Percentiles rank a stretch among this genome's conserved stretches.
phyloP scores from a whole-genome alignment of 2,113 vertebrate genomes.

The Epinephelus cyanopodus region DNA sequence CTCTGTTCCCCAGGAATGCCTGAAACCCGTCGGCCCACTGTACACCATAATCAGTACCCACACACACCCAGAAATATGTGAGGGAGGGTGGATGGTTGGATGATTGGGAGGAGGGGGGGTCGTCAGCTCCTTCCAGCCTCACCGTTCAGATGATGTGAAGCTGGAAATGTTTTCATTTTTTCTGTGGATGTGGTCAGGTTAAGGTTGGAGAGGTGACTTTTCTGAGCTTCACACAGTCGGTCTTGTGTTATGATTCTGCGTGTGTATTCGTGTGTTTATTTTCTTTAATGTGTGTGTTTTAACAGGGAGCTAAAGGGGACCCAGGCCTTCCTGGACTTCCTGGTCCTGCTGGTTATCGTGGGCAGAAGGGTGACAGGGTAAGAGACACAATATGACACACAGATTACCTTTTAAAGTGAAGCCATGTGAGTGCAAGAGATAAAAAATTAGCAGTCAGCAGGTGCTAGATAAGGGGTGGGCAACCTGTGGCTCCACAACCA shows the following conservation, averaged over 20 bases:
- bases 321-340: constrained; percentile 93
- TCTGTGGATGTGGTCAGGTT: constrained; percentile 51
- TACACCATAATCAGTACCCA: constrained; percentile 51
- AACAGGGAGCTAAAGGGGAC: constrained; percentile 90
- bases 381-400: constrained; percentile 62
- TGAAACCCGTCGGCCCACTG: constrained; percentile 43
- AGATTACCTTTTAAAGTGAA: background rate
- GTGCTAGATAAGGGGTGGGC: too few relatives aligned
- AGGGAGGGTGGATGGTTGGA: constrained; percentile 14
- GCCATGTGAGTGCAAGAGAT: too few relatives aligned
- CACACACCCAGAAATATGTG: constrained; percentile 58
- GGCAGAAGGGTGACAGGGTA: constrained; percentile 94
- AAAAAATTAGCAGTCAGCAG: too few relatives aligned
- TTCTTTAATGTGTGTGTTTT: constrained; percentile 67
- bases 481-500: too few relatives aligned
- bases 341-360: constrained; percentile 91
- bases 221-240: constrained; percentile 49
- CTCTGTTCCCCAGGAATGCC: constrained; percentile 88
- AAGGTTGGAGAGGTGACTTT: background rate
- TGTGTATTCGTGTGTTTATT: constrained; percentile 44
- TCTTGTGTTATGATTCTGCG: constrained; percentile 60
- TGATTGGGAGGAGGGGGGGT: background rate
- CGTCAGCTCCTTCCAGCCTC: constrained; percentile 5
- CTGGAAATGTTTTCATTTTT: constrained; percentile 42
- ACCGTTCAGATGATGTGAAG: constrained; percentile 25